phyloP scores from a whole-genome alignment of 2,113 vertebrate genomes.

The Oreochromis aureus region DNA sequence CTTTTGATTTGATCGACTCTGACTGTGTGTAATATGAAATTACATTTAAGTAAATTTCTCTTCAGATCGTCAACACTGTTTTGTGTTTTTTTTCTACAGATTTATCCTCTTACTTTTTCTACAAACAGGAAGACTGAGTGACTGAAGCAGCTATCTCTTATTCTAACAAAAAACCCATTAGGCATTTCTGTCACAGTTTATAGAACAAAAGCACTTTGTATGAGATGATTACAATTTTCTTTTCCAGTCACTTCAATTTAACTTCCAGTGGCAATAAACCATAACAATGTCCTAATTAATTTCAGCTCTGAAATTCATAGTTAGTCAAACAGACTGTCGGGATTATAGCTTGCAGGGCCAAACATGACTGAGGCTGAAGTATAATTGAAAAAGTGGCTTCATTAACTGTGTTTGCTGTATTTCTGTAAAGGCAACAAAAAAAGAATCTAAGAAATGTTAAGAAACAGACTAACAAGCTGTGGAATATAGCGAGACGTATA shows the following conservation, averaged over 20 bases:
- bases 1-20: neutral
- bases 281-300: conserved; percentile 48
- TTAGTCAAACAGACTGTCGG: conserved; percentile 7
- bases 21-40: neutral
- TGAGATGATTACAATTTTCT: conserved; percentile 32
- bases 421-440: conserved; percentile 20
- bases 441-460: conserved; percentile 5
- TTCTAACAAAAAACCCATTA: conserved; percentile 21
- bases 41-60: neutral
- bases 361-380: conserved; percentile 13
- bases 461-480: conserved; percentile 7
- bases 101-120: neutral
- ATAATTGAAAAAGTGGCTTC: conserved; percentile 48
- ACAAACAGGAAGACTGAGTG: neutral
- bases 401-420: conserved; percentile 20
- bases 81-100: neutral
- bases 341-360: conserved; percentile 15
- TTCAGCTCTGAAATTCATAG: conserved; percentile 31
- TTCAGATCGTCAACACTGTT: neutral
- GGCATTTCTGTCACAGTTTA: conserved; percentile 22
- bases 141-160: conserved; percentile 2
- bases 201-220: conserved; percentile 30
- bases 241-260: conserved; percentile 22
- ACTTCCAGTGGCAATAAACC: conserved; percentile 40
- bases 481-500: neutral